phyloP scores from a whole-genome alignment of 2,113 vertebrate species.

The Plestiodon gilberti region DNA sequence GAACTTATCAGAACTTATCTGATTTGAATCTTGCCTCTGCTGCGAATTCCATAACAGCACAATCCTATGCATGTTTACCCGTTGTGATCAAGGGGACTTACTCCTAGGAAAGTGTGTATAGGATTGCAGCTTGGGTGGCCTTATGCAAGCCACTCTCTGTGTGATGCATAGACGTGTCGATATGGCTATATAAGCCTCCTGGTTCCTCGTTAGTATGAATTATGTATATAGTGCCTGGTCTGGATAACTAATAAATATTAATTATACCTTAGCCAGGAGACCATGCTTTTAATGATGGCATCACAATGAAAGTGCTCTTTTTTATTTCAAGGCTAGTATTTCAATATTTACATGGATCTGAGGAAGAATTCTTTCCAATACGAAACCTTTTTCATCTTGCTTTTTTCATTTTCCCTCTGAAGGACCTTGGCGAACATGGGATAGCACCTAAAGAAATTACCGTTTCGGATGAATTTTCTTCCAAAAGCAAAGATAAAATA shows the following conservation, averaged over 20 bases:
- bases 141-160: not conserved
- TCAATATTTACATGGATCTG: not conserved
- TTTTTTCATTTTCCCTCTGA: not conserved
- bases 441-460: constrained; percentile 91
- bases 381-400: not conserved
- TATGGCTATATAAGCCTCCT: not conserved
- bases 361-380: not conserved
- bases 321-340: not conserved
- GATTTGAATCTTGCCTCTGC: too few relatives aligned
- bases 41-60: too few relatives aligned
- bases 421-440: constrained; percentile 96
- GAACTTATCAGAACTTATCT: too few relatives aligned
- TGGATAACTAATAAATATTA: not conserved
- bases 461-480: constrained; percentile 89
- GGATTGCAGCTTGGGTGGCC: too few relatives aligned
- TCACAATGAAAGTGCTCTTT: not conserved
- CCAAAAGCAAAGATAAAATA: constrained; percentile 81
- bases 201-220: not conserved
- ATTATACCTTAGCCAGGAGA: not conserved
- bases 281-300: not conserved
- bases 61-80: too few relatives aligned
- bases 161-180: not conserved
- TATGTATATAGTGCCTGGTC: not conserved
- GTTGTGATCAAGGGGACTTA: too few relatives aligned
- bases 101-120: too few relatives aligned